phyloP scores from a whole-genome alignment of 1,140 invertebrate genomes.

The Zaprionus nigranus region DNA sequence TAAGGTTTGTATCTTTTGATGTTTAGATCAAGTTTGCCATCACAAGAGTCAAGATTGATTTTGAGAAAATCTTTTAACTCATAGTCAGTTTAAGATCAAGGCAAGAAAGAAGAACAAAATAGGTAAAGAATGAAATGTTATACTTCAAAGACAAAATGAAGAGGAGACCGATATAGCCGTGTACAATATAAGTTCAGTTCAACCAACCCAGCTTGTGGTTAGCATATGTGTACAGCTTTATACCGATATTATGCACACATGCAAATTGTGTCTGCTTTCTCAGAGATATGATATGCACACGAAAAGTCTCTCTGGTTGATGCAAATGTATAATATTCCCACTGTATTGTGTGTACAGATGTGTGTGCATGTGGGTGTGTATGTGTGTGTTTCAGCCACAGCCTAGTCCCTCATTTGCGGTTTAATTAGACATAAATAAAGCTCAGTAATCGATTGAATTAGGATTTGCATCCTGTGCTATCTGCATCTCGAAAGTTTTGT shows the following conservation, averaged over 20 bases:
- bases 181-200: neutral
- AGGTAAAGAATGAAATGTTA: neutral
- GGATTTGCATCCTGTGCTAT: neutral
- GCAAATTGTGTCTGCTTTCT: neutral
- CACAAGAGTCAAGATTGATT: neutral
- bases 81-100: neutral
- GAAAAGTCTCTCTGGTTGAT: neutral
- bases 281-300: neutral
- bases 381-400: neutral
- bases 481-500: neutral
- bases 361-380: neutral
- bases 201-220: neutral
- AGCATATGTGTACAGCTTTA: neutral
- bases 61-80: neutral
- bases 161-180: neutral
- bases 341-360: neutral
- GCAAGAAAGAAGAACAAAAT: fast-evolving
- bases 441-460: neutral
- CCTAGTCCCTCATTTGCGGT: neutral
- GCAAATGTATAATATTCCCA: neutral
- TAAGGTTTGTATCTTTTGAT: neutral
- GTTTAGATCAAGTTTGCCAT: neutral
- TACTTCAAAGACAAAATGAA: neutral
- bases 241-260: neutral
- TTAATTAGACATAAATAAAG: slow-evolving; percentile 6